A percentile compares a stretch with the other conserved stretches of the same genome.
phyloP scores from a whole-genome alignment of 1,140 invertebrate species.

The Pseudomyrmex sp. region DNA sequence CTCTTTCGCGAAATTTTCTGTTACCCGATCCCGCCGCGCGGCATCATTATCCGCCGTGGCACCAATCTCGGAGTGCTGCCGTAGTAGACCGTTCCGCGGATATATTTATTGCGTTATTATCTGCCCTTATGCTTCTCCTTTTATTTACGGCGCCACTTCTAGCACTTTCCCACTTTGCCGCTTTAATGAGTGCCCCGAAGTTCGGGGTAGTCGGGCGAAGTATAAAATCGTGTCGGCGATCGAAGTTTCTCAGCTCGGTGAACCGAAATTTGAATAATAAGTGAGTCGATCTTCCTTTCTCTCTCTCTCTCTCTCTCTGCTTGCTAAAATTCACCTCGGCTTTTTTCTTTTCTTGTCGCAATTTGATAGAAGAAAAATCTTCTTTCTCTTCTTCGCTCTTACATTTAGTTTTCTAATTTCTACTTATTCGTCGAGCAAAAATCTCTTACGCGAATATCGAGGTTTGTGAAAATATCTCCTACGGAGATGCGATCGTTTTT shows the following conservation, averaged over 20 bases:
- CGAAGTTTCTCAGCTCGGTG: slow-evolving; percentile 28
- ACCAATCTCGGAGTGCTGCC: slow-evolving; percentile 28
- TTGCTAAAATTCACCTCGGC: background rate
- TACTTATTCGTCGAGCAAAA: too few relatives aligned
- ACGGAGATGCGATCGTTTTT: too few relatives aligned
- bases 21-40: slow-evolving; percentile 44
- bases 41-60: slow-evolving; percentile 64
- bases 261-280: slow-evolving; percentile 57
- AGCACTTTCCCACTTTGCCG: slow-evolving; percentile 48
- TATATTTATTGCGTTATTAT: slow-evolving; percentile 62
- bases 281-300: background rate
- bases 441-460: too few relatives aligned
- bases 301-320: too few relatives aligned
- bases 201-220: slow-evolving; percentile 19
- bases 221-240: slow-evolving; percentile 47
- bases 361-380: background rate
- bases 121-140: slow-evolving; percentile 49
- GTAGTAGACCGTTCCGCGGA: slow-evolving; percentile 15
- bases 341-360: too few relatives aligned
- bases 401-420: too few relatives aligned
- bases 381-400: too few relatives aligned
- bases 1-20: slow-evolving; percentile 48
- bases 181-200: slow-evolving; percentile 46
- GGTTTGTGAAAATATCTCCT: too few relatives aligned
- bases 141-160: slow-evolving; percentile 49